A percentile compares a stretch with the other conserved stretches of the same genome.
These are phyloP conservation scores for Lanius collurio DNA, from an alignment of 2,113 vertebrate genomes.

Conservation along the genomic window DNA sequence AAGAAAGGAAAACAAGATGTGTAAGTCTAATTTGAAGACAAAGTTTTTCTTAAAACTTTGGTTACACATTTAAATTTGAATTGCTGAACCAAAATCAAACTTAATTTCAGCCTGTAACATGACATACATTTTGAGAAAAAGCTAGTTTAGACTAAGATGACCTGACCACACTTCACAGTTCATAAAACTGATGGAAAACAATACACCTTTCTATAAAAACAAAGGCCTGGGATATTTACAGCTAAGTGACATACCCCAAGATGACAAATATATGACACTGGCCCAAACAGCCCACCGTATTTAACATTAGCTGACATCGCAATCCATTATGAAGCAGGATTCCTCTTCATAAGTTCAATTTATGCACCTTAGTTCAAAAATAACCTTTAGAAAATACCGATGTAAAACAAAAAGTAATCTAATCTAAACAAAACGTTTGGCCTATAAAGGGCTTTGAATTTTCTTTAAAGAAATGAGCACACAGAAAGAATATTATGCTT, in stretches of 20 bases:
- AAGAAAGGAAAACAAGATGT: background rate
- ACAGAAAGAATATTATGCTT: background rate
- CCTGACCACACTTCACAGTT: background rate
- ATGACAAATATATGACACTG: background rate
- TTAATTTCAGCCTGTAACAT: background rate
- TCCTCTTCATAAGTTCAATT: background rate
- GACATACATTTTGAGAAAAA: background rate
- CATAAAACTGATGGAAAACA: background rate
- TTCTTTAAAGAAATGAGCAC: background rate
- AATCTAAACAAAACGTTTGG: background rate
- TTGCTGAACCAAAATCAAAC: background rate
- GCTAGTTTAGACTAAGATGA: background rate
- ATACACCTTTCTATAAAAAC: background rate
- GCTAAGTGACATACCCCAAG: background rate
- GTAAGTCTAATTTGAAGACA: background rate
- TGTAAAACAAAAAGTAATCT: background rate
- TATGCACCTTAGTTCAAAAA: background rate
- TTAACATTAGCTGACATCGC: background rate
- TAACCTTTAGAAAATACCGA: background rate
- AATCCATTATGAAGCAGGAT: background rate
- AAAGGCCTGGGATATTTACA: background rate
- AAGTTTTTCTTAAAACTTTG: background rate
- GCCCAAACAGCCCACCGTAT: background rate
- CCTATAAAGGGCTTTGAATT: background rate
- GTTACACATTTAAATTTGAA: background rate